A percentile compares a stretch with the other conserved stretches of the same genome.
Evolutionary conservation across 2,113 vertebrate genomes (phyloP).

Genomic region (Callopanchax toddi): DNA sequence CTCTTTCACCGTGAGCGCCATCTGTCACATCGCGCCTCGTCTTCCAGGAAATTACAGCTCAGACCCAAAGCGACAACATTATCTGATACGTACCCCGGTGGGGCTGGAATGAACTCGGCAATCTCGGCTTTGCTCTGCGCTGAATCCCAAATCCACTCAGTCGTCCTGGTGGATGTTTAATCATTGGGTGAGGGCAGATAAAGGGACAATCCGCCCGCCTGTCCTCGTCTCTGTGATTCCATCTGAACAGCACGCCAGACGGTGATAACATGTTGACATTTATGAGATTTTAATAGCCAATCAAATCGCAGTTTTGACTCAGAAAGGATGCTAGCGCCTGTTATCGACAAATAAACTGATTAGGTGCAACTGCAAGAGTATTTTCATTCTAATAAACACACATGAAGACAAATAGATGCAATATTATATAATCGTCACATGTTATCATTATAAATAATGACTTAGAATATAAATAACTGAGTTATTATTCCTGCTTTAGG

Average conservation of each 20-base stretch:
- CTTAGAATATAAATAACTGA: neutral
- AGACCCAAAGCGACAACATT: slow-evolving; percentile 43
- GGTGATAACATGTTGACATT: neutral
- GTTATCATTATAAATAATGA: slow-evolving; percentile 12
- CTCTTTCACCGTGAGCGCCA: slow-evolving; percentile 50
- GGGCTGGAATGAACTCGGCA: slow-evolving; percentile 28
- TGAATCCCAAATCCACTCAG: slow-evolving; percentile 39
- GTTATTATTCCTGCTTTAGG: neutral
- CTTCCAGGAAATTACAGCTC: slow-evolving; percentile 65
- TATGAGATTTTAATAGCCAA: slow-evolving; percentile 12
- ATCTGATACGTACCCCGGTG: slow-evolving; percentile 39
- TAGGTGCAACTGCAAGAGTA: neutral
- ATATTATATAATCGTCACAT: neutral
- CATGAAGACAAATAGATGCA: neutral
- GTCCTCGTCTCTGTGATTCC: slow-evolving; percentile 16
- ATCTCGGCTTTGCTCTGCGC: slow-evolving; percentile 29
- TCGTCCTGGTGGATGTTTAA: slow-evolving; percentile 33
- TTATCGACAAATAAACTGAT: neutral
- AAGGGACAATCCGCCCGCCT: slow-evolving; percentile 11
- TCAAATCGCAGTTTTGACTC: neutral
- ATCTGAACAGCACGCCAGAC: neutral
- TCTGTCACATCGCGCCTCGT: slow-evolving; percentile 60
- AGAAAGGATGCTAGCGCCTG: neutral
- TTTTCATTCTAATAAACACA: neutral
- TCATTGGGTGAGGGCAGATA: slow-evolving; percentile 28